Evolutionary conservation across 2,888 invertebrate genomes (phyloP).

Genomic region (Cephonodes hylas): DNA sequence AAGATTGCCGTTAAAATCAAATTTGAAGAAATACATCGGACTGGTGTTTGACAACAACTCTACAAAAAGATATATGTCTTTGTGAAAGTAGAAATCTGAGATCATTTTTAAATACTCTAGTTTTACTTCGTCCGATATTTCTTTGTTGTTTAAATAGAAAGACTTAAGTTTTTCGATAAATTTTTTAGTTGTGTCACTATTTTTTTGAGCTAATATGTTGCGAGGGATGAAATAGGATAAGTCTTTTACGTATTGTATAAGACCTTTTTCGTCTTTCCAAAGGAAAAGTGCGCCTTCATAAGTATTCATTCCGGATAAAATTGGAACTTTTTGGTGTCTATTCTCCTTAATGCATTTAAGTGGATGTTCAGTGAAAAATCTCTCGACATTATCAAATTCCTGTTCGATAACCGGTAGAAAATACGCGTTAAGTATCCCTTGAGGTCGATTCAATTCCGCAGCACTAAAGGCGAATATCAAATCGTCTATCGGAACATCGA

Average conservation of each 20-base stretch:
- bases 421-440: conserved; percentile 41
- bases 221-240: conserved; percentile 53
- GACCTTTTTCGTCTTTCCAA: conserved; percentile 39
- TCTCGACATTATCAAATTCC: conserved; percentile 48
- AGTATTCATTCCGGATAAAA: conserved; percentile 45
- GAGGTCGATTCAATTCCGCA: conserved; percentile 44
- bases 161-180: conserved; percentile 38
- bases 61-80: conserved; percentile 44
- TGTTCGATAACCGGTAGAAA: conserved; percentile 61
- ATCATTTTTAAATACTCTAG: conserved; percentile 48
- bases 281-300: conserved; percentile 62
- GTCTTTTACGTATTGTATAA: conserved; percentile 47
- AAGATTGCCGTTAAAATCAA: conserved; percentile 57
- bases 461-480: conserved; percentile 46
- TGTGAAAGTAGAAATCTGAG: conserved; percentile 53
- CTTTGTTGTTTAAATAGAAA: conserved; percentile 52
- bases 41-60: conserved; percentile 45
- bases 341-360: conserved; percentile 40
- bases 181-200: conserved; percentile 28
- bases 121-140: conserved; percentile 32
- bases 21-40: conserved; percentile 49
- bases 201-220: conserved; percentile 36
- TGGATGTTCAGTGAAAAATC: conserved; percentile 53
- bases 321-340: conserved; percentile 50
- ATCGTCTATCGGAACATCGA: conserved; percentile 47